Evolutionary conservation across 2,888 invertebrate genomes (phyloP).

Genomic region (Allolobophora icterica): DNA sequence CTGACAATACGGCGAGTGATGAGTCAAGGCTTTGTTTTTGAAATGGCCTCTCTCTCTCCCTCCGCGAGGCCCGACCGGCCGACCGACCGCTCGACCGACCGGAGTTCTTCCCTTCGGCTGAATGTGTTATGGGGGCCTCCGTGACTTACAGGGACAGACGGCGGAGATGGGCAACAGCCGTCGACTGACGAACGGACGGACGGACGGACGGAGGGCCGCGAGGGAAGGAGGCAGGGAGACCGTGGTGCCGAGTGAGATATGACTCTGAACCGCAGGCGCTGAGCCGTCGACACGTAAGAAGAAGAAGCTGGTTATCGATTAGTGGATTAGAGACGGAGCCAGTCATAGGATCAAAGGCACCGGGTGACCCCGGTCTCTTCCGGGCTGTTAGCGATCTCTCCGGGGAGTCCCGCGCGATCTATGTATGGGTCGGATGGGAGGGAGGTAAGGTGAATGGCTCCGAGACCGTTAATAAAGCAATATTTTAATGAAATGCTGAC

Average conservation of each 20-base stretch:
- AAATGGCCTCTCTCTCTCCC: not conserved
- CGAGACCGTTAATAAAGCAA: not conserved
- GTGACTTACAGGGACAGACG: not conserved
- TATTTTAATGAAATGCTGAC: not conserved
- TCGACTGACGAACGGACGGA: not conserved
- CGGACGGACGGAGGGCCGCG: not conserved
- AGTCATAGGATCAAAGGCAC: conserved; percentile 4
- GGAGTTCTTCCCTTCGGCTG: not conserved
- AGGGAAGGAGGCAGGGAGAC: not conserved
- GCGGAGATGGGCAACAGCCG: not conserved
- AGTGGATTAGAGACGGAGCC: not conserved
- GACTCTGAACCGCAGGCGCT: not conserved
- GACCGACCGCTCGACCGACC: not conserved
- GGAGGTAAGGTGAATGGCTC: not conserved
- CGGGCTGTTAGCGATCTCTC: conserved; percentile 1
- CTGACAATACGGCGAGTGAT: not conserved
- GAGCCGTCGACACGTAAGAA: not conserved
- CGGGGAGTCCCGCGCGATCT: not conserved
- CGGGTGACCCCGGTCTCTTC: conserved; percentile 6
- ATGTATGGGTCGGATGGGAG: not conserved
- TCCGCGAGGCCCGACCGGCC: too few relatives aligned
- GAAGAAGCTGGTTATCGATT: not conserved
- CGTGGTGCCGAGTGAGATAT: not conserved
- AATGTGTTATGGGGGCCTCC: not conserved
- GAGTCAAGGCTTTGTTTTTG: not conserved